Evolutionary conservation across 2,888 invertebrate genomes (phyloP), one percentile per base, ranked within the genome.

Genomic region (Leuctra nigra): DNA sequence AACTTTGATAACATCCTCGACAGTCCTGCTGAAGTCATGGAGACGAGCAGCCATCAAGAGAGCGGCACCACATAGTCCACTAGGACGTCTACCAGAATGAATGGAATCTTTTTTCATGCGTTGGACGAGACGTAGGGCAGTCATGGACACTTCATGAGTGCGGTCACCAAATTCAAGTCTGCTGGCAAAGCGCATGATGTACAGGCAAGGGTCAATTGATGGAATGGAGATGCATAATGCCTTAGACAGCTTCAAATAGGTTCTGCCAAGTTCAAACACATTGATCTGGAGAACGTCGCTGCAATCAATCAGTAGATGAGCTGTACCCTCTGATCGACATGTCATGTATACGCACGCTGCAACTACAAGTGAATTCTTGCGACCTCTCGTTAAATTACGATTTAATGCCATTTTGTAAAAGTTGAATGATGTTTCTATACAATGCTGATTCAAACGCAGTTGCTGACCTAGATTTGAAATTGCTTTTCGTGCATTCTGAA

Each of bases 91-190:
- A 6, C 99, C 99, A 1, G 91, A 92, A 70, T 96, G 94, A 72
- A 99, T 89, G 71, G 94, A 97, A 73, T 99, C 99, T 66, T 92
- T 82, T 73, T 97, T 98, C 99, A 99, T 99, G 65, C 99, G 79
- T 73, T 94, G 90, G 20, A 98, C 93, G 59, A 99, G 78, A 56
- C 98, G 80, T 57, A 94, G 77, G 0, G 98, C 98, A 1, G 98
- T 95, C 80, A 89, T 91, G 55, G 91, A 88, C 4, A 99, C 97
- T 70, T 94, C 93, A 67, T 96, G 93, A 11, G 91, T 90, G 73
- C 94, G 94, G 1, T 87, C 85, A 0, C 87, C 94, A 68, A 97
- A 89, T 69, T 96, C 90, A 55, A 99, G 76, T 68, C 91, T 88
- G 61, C 92, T 87, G 24, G 97, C 93, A 73, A 97, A 99, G 55